Conservation (phyloP, 2,888 invertebrate species). For the Rambutsinella grinnellia region DNA sequence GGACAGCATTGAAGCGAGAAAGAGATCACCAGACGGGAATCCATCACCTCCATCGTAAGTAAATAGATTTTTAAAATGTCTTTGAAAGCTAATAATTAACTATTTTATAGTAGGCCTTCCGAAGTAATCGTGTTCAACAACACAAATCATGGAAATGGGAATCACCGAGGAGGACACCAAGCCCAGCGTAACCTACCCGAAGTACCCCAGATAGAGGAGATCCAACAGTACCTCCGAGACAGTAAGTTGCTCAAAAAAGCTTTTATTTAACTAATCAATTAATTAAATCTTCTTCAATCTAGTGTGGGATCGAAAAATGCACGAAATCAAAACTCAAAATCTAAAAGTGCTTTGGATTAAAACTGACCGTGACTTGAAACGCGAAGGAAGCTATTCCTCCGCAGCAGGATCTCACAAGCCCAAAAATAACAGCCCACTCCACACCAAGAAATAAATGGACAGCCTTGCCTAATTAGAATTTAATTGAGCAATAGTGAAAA, state of each 20-base stretch:
- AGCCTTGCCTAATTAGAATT: too few species aligned
- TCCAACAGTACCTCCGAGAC: constrained; percentile 53
- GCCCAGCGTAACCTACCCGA: constrained; percentile 41
- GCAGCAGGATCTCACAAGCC: constrained; percentile 39
- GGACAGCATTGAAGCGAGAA: constrained; percentile 56
- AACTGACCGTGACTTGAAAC: constrained; percentile 37
- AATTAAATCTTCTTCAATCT: neutral
- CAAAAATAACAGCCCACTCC: constrained; percentile 48
- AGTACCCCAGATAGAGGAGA: constrained; percentile 59
- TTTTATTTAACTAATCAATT: constrained; percentile 4
- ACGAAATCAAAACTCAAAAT: constrained; percentile 55
- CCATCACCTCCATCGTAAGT: constrained; percentile 51
- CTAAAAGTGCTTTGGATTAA: constrained; percentile 50
- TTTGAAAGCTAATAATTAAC: neutral
- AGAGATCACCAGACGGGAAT: constrained; percentile 57
- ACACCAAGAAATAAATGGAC: constrained; percentile 50
- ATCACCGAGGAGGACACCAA: constrained; percentile 24
- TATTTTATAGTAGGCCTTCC: constrained; percentile 38
- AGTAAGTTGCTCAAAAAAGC: constrained; percentile 29
- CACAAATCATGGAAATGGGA: constrained; percentile 51
- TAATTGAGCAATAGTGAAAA: too few species aligned
- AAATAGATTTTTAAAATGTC: neutral
- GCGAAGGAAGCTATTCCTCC: constrained; percentile 15
- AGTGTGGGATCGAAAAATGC: constrained; percentile 54
- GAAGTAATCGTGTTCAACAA: constrained; percentile 61